Base-by-base conservation (phyloP, 2,888 invertebrate genomes). In the Limnephilus auricula region DNA sequence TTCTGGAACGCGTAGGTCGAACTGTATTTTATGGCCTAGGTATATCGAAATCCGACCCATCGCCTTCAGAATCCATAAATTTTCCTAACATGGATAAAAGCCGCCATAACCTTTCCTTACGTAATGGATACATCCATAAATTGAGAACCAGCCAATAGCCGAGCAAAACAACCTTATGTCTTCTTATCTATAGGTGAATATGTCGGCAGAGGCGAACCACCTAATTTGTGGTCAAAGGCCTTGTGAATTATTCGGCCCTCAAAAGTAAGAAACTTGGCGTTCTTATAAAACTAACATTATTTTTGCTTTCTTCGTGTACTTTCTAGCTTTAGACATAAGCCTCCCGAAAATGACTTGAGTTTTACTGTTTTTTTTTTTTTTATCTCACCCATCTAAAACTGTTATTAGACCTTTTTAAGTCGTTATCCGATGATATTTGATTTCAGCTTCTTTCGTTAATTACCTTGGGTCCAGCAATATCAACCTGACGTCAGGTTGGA, bases 31-130 rank as follows among this genome's bases (percentile, higher is more conserved):
- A 65, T 87, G 18, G 85, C 85, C n/a, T 30, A 65, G 87, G 50
- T 87, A 87, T 87, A 87, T 87, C 79, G 79, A 89, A 89, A 89
- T 89, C 89, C 90, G 87, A 80, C 50, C 79, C 87, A 88, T 83
- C 89, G 89, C 86, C 90, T 89, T 65, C 34, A 12, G 78, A 90
- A 92, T 90, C 92, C 90, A 92, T 92, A 92, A 92, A 91, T 92
- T 91, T 89, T 91, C 89, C 89, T 83, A 87, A 89, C 90, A 88
- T 65, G 87, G 91, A 92, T 91, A 92, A 92, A 92, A 91, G 92
- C 92, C 92, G 90, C 89, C 87, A 86, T 91, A 91, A 92, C 92
- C 92, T 92, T 92, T 92, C 91, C 91, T 80, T 91, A 91, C 65
- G 50, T 89, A 79, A 82, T 79, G 78, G 91, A 91, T 91, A 91